Evolutionary conservation across 2,888 invertebrate genomes (phyloP).

Genomic region (Euzetes globulus): DNA sequence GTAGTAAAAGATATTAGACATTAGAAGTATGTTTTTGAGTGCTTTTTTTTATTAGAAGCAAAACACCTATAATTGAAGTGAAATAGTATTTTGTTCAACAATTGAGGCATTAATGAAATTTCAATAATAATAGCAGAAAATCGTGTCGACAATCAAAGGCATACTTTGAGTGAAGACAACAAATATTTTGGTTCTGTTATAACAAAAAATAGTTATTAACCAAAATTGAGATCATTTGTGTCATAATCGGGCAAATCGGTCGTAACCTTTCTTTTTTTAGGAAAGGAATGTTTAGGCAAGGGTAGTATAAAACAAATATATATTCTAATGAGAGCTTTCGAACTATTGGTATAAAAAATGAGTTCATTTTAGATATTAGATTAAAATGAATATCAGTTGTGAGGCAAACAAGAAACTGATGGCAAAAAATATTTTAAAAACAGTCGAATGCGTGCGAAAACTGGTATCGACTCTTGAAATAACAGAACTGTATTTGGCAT

Average conservation of each 20-base stretch:
- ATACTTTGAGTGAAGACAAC: neutral
- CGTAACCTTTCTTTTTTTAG: neutral
- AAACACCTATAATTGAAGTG: neutral
- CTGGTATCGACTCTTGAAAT: neutral
- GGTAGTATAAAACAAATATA: neutral
- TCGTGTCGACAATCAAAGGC: slow-evolving; percentile 1
- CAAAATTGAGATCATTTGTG: slow-evolving; percentile 15
- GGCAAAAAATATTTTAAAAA: neutral
- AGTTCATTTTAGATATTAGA: too few species aligned
- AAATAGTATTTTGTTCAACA: neutral
- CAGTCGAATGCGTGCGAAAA: slow-evolving; percentile 1
- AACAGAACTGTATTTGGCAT: neutral
- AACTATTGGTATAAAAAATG: too few species aligned
- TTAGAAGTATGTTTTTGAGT: neutral
- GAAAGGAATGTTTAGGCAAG: neutral
- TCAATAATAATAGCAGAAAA: neutral
- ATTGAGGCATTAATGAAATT: neutral
- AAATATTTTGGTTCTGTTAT: neutral
- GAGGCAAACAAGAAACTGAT: neutral
- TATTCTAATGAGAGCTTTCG: too few species aligned
- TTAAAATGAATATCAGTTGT: too few species aligned
- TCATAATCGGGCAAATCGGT: neutral
- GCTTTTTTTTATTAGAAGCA: neutral
- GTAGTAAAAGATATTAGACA: neutral
- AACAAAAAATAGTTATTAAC: slow-evolving; percentile 5